These are phyloP conservation scores for Chelidonichthys spinosus DNA, from an alignment of 2,797 vertebrate genomes.

Conservation along the genomic window DNA sequence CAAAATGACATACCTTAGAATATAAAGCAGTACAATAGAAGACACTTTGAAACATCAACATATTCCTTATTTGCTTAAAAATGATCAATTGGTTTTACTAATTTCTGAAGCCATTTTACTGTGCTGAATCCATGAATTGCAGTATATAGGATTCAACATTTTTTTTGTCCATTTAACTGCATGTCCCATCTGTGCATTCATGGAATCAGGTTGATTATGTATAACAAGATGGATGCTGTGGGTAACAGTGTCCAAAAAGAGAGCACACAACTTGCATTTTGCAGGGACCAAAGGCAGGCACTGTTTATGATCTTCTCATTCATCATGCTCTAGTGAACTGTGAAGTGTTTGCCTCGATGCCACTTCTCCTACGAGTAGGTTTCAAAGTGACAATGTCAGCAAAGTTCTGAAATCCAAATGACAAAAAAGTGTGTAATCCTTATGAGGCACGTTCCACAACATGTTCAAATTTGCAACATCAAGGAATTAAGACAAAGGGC, in stretches of 20 bases:
- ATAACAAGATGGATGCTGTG: background rate
- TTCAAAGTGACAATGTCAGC: constrained; percentile 53
- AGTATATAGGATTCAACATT: background rate
- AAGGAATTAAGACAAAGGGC: constrained; percentile 9
- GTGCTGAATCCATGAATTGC: background rate
- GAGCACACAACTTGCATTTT: constrained; percentile 6
- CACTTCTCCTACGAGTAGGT: constrained; percentile 28
- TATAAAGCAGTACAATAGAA: constrained; percentile 5
- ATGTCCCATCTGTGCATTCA: background rate
- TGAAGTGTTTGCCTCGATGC: constrained; percentile 36
- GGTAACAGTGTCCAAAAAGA: background rate
- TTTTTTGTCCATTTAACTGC: background rate
- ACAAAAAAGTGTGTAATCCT: constrained; percentile 46
- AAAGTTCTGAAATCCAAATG: constrained; percentile 46
- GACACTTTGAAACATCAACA: too few species aligned
- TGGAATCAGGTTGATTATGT: background rate
- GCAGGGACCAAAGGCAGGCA: background rate
- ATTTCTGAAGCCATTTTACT: constrained; percentile 3
- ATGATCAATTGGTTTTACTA: background rate
- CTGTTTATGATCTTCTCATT: constrained; percentile 24
- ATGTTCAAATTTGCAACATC: constrained; percentile 49
- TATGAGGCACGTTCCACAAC: constrained; percentile 49
- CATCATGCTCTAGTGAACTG: constrained; percentile 25
- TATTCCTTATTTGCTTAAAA: background rate
- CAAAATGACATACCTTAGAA: background rate